A percentile compares a stretch with the other conserved stretches of the same genome.
These are phyloP conservation scores for Oreamnos americanus DNA, from an alignment of 2,113 vertebrate species.

Conservation along the genomic window DNA sequence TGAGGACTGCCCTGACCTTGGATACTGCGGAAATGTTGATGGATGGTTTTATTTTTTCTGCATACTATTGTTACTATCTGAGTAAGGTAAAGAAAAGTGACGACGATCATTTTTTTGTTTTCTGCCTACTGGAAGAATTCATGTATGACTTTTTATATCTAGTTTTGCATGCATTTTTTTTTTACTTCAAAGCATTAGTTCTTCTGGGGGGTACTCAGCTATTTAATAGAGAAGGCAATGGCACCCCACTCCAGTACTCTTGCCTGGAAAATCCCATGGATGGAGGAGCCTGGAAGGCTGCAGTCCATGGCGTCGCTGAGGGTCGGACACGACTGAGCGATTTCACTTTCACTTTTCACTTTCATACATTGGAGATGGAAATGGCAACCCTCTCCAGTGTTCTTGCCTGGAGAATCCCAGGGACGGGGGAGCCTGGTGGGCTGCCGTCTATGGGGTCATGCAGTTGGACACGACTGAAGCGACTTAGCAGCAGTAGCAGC, in stretches of 20 bases:
- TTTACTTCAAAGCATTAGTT: not conserved
- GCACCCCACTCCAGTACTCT: no score
- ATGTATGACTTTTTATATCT: not conserved
- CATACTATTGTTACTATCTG: not conserved
- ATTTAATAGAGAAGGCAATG: not conserved
- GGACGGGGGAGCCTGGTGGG: no score
- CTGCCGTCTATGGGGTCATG: no score
- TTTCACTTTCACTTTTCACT: no score
- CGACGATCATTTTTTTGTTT: not conserved
- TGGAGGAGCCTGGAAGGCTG: no score
- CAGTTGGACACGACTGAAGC: fast-evolving
- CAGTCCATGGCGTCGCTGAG: no score
- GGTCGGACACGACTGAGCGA: no score
- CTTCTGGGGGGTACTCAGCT: not conserved
- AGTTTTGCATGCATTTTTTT: not conserved
- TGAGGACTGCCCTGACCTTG: not conserved
- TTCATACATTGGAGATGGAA: no score
- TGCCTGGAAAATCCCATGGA: no score
- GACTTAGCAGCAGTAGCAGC: no score
- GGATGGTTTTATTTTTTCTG: not conserved
- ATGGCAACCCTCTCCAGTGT: no score
- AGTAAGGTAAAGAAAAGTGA: not conserved
- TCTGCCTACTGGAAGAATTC: not conserved
- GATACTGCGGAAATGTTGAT: not conserved
- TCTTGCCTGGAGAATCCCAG: no score